phyloP scores from a whole-genome alignment of 2,797 vertebrate genomes.

The Heterohyrax brucei region DNA sequence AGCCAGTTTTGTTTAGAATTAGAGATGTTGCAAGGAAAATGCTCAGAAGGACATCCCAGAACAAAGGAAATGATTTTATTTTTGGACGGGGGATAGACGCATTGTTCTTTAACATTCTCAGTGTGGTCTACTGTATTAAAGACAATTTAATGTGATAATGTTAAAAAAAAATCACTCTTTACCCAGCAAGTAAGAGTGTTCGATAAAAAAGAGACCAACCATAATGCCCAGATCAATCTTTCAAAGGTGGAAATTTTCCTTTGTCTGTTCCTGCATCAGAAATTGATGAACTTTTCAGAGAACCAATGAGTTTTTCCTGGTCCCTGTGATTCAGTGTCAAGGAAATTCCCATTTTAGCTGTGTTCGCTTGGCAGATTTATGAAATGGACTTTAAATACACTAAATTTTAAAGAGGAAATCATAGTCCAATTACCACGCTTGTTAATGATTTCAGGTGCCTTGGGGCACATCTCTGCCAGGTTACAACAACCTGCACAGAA shows the following conservation, averaged over 20 bases:
- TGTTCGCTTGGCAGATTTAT: conserved; percentile 80
- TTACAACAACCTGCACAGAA: background rate
- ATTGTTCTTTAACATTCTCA: conserved; percentile 85
- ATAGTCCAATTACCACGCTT: conserved; percentile 78
- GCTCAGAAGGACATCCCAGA: conserved; percentile 44
- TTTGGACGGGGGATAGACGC: background rate
- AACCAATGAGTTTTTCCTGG: conserved; percentile 78
- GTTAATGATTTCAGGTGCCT: conserved; percentile 78
- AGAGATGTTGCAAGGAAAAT: background rate
- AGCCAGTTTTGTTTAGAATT: background rate
- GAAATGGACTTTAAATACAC: conserved; percentile 84
- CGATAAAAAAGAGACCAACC: conserved; percentile 89
- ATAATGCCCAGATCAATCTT: conserved; percentile 86
- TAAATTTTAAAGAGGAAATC: conserved; percentile 88
- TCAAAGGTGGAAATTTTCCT: conserved; percentile 86
- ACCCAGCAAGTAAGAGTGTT: conserved; percentile 84
- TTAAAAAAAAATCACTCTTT: conserved; percentile 89
- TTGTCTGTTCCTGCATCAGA: conserved; percentile 87
- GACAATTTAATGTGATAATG: conserved; percentile 88
- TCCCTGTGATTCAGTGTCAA: conserved; percentile 84
- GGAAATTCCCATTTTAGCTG: conserved; percentile 66
- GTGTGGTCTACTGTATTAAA: conserved; percentile 83
- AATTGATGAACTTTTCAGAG: conserved; percentile 89
- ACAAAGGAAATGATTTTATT: conserved; percentile 71
- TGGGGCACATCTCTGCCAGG: background rate